Percentiles rank a stretch among this genome's conserved stretches.
Conservation (phyloP, 2,113 vertebrate genomes). For the Nycticorax nycticorax region DNA sequence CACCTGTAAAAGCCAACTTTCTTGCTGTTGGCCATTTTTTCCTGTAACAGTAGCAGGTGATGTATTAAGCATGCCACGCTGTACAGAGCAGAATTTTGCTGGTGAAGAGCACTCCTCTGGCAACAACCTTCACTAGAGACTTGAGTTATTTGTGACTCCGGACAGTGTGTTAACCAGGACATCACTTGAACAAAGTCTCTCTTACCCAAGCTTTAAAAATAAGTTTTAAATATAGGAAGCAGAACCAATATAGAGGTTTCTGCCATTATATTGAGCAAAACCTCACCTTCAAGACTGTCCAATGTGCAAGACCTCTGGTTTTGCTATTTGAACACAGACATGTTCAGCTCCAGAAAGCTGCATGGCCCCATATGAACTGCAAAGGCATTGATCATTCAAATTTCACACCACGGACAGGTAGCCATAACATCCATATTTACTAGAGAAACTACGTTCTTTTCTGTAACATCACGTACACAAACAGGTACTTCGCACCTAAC, state of each 20-base stretch:
- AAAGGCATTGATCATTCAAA: background rate
- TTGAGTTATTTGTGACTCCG: background rate
- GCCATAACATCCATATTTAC: background rate
- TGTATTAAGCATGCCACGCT: background rate
- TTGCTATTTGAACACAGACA: background rate
- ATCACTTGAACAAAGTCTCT: background rate
- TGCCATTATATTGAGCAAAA: background rate
- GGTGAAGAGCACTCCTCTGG: background rate
- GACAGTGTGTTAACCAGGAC: background rate
- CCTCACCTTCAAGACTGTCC: background rate
- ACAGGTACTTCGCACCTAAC: background rate
- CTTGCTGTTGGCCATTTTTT: background rate
- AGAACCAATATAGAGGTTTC: background rate
- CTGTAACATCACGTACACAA: background rate
- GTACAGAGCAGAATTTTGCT: background rate
- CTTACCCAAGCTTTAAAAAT: background rate
- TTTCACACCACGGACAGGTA: background rate
- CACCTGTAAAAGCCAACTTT: background rate
- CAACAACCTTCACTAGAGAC: background rate
- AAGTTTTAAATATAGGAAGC: background rate
- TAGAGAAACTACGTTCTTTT: background rate
- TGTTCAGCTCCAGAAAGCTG: background rate
- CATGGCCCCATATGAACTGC: fast-evolving
- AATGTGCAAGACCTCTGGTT: background rate
- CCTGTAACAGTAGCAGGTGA: background rate